phyloP scores from a whole-genome alignment of 2,113 vertebrate species.

The Channa maculata region DNA sequence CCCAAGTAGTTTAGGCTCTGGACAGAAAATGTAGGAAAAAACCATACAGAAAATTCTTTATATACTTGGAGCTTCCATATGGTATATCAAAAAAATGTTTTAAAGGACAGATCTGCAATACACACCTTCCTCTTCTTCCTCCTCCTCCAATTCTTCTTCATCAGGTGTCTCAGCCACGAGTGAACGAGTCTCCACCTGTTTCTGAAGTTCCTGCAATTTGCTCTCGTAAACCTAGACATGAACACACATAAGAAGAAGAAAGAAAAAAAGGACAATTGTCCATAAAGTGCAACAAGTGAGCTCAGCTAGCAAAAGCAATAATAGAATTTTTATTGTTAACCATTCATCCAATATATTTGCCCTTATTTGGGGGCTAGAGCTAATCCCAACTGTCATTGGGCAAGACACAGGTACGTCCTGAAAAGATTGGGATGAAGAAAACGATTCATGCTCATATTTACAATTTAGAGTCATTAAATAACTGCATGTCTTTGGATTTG shows the following conservation, averaged over 20 bases:
- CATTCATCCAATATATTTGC: too few relatives aligned
- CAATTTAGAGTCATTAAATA: too few relatives aligned
- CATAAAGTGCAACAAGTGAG: slow-evolving; percentile 49
- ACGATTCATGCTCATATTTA: too few relatives aligned
- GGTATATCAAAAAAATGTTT: not conserved
- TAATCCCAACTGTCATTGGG: too few relatives aligned
- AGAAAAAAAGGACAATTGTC: slow-evolving; percentile 46
- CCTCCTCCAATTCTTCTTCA: slow-evolving; percentile 94
- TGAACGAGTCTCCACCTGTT: slow-evolving; percentile 96
- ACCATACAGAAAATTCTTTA: slow-evolving; percentile 31
- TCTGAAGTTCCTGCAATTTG: slow-evolving; percentile 97
- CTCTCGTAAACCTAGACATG: slow-evolving; percentile 96
- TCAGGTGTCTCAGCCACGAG: slow-evolving; percentile 93
- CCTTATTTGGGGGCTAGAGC: too few relatives aligned
- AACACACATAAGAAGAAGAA: slow-evolving; percentile 51
- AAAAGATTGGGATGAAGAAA: too few relatives aligned
- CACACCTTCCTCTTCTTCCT: slow-evolving; percentile 89
- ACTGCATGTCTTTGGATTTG: too few relatives aligned
- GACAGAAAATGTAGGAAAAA: slow-evolving; percentile 55
- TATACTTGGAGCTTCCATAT: not conserved
- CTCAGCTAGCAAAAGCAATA: not conserved
- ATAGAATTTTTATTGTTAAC: too few relatives aligned
- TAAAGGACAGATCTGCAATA: slow-evolving; percentile 15
- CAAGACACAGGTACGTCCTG: too few relatives aligned
- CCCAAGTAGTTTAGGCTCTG: slow-evolving; percentile 72